Evolutionary conservation across 2,888 invertebrate genomes (phyloP), one percentile per base, ranked within the genome.

Genomic region (Microdon myrmicae): DNA sequence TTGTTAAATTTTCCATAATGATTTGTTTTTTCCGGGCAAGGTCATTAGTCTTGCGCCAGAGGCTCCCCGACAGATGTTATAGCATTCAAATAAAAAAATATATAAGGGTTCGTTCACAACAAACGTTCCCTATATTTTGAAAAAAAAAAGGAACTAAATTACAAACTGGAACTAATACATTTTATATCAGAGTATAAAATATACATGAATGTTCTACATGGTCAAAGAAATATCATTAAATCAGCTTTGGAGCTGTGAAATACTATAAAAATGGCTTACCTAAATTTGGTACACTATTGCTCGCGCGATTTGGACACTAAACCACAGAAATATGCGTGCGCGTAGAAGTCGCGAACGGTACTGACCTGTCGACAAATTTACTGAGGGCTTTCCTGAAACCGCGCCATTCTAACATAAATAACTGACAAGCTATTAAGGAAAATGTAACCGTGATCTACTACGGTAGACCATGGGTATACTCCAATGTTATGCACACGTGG

Each of bases 291-390:
- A 32, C 32, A 32, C 3, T 32, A 32, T 14, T 32, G 14, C 32
- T 14, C 32, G 1, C 32, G 32, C 19, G 32, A 16, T 10, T 8
- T 22, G 8, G 8, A 8, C 22, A 8, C 5, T 22, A 6, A 6
- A 6, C 22, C 8, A 22, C 5, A 22, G 22, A 22, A 22, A 22
- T 22, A 2, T 13, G 14, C 32, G 19, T 13, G 14, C 2, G 32
- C 32, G 32, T 32, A 32, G 10, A 32, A 32, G 32, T 3, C 32
- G 14, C 32, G 32, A 32, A 32, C 32, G 32, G 32, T 32, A 32
- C 32, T 32, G 32, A 32, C 5, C 32, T 32, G 32, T 32, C 13
- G 32, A 32, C 32, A 32, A 32, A 32, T 22, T 22, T 22, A 22
- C 5, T 22, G 22, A 22, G 2, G 10, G 2, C 5, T 2, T 32